These are phyloP conservation scores for Pristionchus mayeri DNA, from an alignment of 2,888 invertebrate species.

Conservation along the genomic window DNA sequence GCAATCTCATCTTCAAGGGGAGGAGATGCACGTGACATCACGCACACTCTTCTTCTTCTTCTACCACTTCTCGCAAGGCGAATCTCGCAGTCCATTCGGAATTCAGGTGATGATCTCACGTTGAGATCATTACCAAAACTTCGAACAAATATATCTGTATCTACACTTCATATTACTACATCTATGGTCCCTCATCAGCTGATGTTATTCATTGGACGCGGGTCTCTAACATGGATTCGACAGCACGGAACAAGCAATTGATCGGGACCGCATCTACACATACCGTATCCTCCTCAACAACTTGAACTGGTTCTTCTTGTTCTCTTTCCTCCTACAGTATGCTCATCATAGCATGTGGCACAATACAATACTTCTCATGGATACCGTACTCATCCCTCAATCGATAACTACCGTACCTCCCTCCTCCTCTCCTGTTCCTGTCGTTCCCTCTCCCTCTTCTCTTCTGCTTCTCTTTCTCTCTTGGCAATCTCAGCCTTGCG, in stretches of 20 bases:
- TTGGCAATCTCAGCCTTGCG: slow-evolving; percentile 80
- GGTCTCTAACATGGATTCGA: not conserved
- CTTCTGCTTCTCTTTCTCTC: slow-evolving; percentile 86
- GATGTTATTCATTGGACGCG: not conserved
- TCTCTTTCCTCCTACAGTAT: slow-evolving; percentile 32
- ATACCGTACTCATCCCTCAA: slow-evolving; percentile 85
- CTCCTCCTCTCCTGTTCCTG: slow-evolving; percentile 85
- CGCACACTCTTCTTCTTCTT: too few species aligned
- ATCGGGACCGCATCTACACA: slow-evolving; percentile 12
- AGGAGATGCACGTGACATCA: too few species aligned
- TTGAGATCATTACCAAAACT: too few species aligned
- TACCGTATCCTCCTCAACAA: slow-evolving; percentile 15
- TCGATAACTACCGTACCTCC: slow-evolving; percentile 79
- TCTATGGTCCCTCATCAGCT: not conserved
- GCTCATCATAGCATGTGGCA: not conserved
- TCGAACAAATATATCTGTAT: not conserved
- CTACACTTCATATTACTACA: not conserved
- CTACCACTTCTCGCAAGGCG: too few species aligned
- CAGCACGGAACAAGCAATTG: not conserved
- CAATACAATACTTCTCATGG: not conserved
- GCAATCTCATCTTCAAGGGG: not conserved
- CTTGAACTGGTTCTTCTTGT: not conserved
- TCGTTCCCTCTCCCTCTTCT: slow-evolving; percentile 85
- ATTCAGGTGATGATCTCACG: not conserved
- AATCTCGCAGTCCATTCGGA: not conserved